Percentiles rank a stretch among this genome's conserved stretches.
Evolutionary conservation across 2,888 invertebrate species (phyloP).

Genomic region (Podabrus alpinus): DNA sequence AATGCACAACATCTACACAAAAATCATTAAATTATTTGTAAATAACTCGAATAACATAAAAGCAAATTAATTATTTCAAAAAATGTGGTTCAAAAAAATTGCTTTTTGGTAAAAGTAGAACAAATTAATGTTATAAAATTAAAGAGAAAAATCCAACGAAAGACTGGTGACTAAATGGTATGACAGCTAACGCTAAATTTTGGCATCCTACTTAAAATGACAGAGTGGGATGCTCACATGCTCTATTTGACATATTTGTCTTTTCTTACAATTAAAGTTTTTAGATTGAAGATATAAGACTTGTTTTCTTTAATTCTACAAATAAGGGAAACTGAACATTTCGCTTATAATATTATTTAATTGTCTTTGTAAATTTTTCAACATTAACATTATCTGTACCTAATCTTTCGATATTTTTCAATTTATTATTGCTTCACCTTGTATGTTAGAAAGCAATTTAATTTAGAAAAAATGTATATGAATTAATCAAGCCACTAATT

Average conservation of each 20-base stretch:
- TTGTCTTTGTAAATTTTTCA: background rate
- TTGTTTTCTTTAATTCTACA: background rate
- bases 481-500: background rate
- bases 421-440: background rate
- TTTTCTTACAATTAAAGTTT: background rate
- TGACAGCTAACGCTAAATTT: background rate
- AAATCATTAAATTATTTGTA: constrained; percentile 33
- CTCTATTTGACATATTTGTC: background rate
- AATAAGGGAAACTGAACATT: background rate
- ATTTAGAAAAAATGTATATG: background rate
- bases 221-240: background rate
- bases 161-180: background rate
- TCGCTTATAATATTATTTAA: background rate
- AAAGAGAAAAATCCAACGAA: background rate
- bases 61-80: constrained; percentile 14
- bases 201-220: background rate
- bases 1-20: constrained; percentile 20
- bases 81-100: background rate
- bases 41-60: constrained; percentile 29
- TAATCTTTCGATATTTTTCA: background rate
- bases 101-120: background rate
- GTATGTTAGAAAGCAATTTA: background rate
- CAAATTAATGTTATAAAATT: background rate
- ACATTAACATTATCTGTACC: background rate
- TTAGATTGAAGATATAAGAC: background rate